Base-by-base conservation (phyloP, 2,888 invertebrate species). In the Venusia cambrica region DNA sequence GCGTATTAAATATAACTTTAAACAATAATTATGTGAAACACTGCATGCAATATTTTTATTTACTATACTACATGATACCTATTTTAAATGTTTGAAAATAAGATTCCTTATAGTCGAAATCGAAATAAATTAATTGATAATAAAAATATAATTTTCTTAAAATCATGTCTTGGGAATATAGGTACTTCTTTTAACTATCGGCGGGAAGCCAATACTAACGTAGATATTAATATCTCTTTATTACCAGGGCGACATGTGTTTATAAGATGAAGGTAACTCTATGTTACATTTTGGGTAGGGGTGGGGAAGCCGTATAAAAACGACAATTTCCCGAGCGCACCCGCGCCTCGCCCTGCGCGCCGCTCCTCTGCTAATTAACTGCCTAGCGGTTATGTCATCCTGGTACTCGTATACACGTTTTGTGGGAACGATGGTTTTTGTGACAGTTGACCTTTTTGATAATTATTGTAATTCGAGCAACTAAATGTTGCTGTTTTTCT, bases 291-390 rank as follows among this genome's bases (percentile, higher is more conserved):
- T 77, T 72, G 77, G 48, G 48, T 51, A 48, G 48, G 54, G 54
- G 48, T 73, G 77, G 70, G 71, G 77, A 79, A 78, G 73, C 81
- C 84, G 72, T 87, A 84, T 85, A 85, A 85, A 84, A 85, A 85
- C 83, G 80, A 85, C 85, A 81, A 84, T 84, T 84, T 83, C 85
- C n/a, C 83, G 70, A 81, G 83, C 81, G 80, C 79, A 75, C 80
- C 74, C 74, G 78, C 79, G 83, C 83, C 81, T 74, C 71, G 83
- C 84, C 81, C 73, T 69, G 73, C 70, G 73, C 70, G 65, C 73
- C 78, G 73, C 84, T 79, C 70, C 69, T 62, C 62, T 64, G 63
- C 84, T 87, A 85, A 87, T 85, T 85, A 85, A 87, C 87, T 83
- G 79, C 79, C 75, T 75, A 62, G 63, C 68, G 77, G 80, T 84